Base-by-base conservation (phyloP, 2,113 vertebrate species). In the Cottus gobio region DNA sequence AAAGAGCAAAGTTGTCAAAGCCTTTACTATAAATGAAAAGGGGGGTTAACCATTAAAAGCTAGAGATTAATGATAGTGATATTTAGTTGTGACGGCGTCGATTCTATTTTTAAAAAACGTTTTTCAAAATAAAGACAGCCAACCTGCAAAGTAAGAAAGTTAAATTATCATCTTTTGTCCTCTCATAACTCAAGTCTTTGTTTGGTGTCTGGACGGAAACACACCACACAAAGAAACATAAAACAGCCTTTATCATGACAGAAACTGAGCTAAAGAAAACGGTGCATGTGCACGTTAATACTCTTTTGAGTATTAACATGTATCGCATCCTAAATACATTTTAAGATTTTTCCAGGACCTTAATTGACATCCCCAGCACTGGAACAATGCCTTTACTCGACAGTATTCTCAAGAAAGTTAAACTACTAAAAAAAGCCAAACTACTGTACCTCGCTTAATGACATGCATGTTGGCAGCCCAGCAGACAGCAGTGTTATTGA, bases 371-470 rank as follows among this genome's bases (percentile, higher is more conserved):
- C 22, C 20, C 11, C 12, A 6, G 12, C 62, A 28, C 1, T 10
- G 0, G 1, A 11, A 8, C 11, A 26, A 3, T 50, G 20, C 22
- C 10, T 66, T 56, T 71, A 62, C 28, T 42, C 7, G 10, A 7
- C 26, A 36, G 11, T 8, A 58, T 61, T 9, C 28, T 2, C 3
- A 48, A 5, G 0, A 44, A 62, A 22, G 48, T 7, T 2, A 30
- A 65, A 67, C 5, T 24, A 28, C 24, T 57, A 48, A 34, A 34
- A 24, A 56, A 26, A 13, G 52, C 24, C 6, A 4, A 26, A 1
- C 7, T 1, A 63, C 82, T 90, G 71, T 93, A 98, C 97, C 97
- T 94, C 97, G 86, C 87, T 98, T 98, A n/a, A 98, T 94, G 50
- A 99, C 97, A 76, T 97, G 96, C 97, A 98, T 99, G 68, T 80